Percentiles rank a stretch among this genome's conserved stretches.
Conservation (phyloP, 2,888 invertebrate genomes). For the Scrobipalpa atriplicella region DNA sequence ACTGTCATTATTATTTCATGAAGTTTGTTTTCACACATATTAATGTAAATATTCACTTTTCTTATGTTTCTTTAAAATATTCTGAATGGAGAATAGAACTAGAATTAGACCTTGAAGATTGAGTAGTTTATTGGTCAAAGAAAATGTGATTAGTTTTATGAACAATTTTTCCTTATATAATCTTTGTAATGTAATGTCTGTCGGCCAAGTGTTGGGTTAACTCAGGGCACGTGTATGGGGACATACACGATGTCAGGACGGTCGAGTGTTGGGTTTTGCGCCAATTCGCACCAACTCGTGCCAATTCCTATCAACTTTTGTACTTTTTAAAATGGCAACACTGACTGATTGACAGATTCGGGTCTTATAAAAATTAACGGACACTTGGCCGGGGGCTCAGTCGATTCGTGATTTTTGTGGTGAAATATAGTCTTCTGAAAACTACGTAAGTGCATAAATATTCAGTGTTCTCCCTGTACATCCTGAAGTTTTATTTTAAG, state of each 20-base stretch:
- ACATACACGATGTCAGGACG: constrained; percentile 24
- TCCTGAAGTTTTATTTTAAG: not conserved
- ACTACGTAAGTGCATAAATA: not conserved
- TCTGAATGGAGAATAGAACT: too few relatives aligned
- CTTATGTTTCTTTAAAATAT: too few relatives aligned
- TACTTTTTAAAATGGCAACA: not conserved
- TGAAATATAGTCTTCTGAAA: not conserved
- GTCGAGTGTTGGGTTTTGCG: constrained; percentile 24
- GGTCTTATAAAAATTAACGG: not conserved
- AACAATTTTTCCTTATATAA: too few relatives aligned
- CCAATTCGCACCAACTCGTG: not conserved
- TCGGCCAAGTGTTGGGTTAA: constrained; percentile 24
- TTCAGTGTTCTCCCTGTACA: not conserved
- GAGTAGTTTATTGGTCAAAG: too few relatives aligned
- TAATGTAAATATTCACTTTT: too few relatives aligned
- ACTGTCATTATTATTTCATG: too few relatives aligned
- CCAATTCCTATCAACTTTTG: not conserved
- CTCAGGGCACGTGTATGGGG: constrained; percentile 22
- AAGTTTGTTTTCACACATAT: too few relatives aligned
- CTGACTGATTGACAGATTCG: too few relatives aligned
- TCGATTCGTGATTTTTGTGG: not conserved
- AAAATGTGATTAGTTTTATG: too few relatives aligned
- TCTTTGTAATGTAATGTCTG: too few relatives aligned
- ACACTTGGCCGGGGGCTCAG: not conserved
- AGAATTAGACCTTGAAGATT: too few relatives aligned